Evolutionary conservation across 2,113 vertebrate species (phyloP), one percentile per base, ranked within the genome.

Genomic region (Plotosus lineatus): DNA sequence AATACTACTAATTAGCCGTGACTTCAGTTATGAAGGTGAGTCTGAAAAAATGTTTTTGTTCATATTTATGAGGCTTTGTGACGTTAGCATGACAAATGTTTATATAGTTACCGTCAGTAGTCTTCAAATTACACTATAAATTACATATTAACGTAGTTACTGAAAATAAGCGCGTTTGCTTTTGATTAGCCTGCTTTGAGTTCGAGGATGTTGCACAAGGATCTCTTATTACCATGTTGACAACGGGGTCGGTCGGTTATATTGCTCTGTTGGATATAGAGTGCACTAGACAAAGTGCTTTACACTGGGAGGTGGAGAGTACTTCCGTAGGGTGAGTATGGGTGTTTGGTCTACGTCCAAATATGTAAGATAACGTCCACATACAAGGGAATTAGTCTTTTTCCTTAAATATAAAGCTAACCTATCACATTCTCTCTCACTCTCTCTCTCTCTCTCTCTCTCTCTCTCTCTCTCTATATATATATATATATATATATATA

Each of bases 21-120:
- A 38, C 51, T 66, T 79, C 82, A 55, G 79, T 79, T 55, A 89
- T 89, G 88, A 89, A 88, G 87, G 88, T 88, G 85, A 89, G 88
- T 86, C 50, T 42, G 38, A 28, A 17, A 28, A 73, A 23, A 33
- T 74, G 73, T 80, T 79, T 61, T 71, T 60, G 31, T 79, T 40
- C 77, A 61, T 31, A 14, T 78, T n/a, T 44, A 28, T 26, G 17
- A 50, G 58, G 40, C 6, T 68, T 80, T 48, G 40, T 26, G 58
- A 50, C 75, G 21, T 77, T 36, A 17, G 58, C 42, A 31, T 28
- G 23, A 26, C 3, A 31, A 1, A 72, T 11, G 2, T 28, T 11
- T 48, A 51, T 31, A 19, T 4, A 68, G 23, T 4, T 31, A 33
- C 0, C 9, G 28, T 0, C 33, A 33, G 21, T 17, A 31, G 21